Evolutionary conservation across 2,888 invertebrate species (phyloP), one percentile per base, ranked within the genome.

Genomic region (Drosophila phalerata): DNA sequence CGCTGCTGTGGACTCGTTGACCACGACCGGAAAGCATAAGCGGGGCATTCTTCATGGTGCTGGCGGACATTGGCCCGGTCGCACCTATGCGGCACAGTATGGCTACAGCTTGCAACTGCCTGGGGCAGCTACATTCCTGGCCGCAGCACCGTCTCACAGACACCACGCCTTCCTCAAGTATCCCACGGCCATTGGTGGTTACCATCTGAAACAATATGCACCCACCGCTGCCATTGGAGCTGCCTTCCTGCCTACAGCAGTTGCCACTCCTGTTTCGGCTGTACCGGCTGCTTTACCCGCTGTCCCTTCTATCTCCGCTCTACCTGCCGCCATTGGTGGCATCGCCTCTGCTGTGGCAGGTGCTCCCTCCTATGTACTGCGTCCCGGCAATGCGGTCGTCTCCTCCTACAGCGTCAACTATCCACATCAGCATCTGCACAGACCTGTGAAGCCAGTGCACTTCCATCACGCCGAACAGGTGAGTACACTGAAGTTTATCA

Each of bases 351-450:
- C 77, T 5, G 69, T 69, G 0, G 69, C 79, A 4, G 58, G 79
- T 5, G 56, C 73, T 0, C 81, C 90, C 3, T 89, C 90, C 0
- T 92, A 79, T 47, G 78, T 91, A 22, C 73, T 92, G 22, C 89
- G 91, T 34, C 92, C 92, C 0, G 92, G 92, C 37, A 89, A 90
- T 28, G 92, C 92, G 2, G 79, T 91, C 1, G 91, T 92, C 28
- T 88, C 90, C 34, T 91, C 92, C 0, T 91, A 91, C 68, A 91
- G 87, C 67, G 91, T 90, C 30, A 92, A 91, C 62, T 92, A 91
- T 68, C 92, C 92, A 5, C 90, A 90, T 22, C 90, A 89, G n/a
- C 81, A 86, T 66, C 30, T 87, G 22, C 91, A 90, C 5, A 82
- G 85, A 45, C 80, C 90, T 1, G 32, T 81, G 0, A 83, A 77